Evolutionary conservation across 2,797 vertebrate genomes (phyloP), one percentile per base, ranked within the genome.

Genomic region (Tarsius wallacei): DNA sequence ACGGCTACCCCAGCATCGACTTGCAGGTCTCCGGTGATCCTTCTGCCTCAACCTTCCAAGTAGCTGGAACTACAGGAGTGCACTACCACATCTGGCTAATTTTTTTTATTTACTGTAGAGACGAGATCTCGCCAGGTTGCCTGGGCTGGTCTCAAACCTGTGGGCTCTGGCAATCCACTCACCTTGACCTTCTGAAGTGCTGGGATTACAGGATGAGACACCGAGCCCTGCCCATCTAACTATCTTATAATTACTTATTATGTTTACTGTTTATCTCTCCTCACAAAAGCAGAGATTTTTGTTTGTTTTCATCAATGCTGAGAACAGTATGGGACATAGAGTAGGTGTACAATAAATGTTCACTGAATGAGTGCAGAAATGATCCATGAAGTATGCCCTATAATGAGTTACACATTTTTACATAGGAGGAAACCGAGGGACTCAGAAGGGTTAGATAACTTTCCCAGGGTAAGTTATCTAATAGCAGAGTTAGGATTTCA

Each of bases 391-490:
- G 6, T 71, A 31, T n/a, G 36, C 70, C 36, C 87, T 91, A 36
- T 84, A 81, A 47, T 64, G 70, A n/a, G 13, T 85, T 31, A 26
- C 66, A 57, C 59, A 57, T 51, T 42, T 42, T 42, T 31, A 55
- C 36, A 61, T 63, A 85, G 17, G 21, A 85, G 16, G 61, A 74
- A 91, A 80, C 47, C 57, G 63, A 94, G 51, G 26, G 76, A 42
- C 28, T 81, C 55, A 47, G 59, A 90, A 85, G 42, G 5, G 5
- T 49, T 61, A 84, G 36, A 26, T 71, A 53, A 26, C 55, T 81
- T 85, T 73, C 28, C 53, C 71, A 92, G 61, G 42, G 19, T 81
- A 86, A 94, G 28, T 71, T 64, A 80, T 36, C 91, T 63, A 47
- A 16, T 22, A 14, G 28, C 89, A 77, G 55, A 90, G 19, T 66